These are phyloP conservation scores for Sula dactylatra DNA, from an alignment of 2,113 vertebrate genomes.

Conservation along the genomic window DNA sequence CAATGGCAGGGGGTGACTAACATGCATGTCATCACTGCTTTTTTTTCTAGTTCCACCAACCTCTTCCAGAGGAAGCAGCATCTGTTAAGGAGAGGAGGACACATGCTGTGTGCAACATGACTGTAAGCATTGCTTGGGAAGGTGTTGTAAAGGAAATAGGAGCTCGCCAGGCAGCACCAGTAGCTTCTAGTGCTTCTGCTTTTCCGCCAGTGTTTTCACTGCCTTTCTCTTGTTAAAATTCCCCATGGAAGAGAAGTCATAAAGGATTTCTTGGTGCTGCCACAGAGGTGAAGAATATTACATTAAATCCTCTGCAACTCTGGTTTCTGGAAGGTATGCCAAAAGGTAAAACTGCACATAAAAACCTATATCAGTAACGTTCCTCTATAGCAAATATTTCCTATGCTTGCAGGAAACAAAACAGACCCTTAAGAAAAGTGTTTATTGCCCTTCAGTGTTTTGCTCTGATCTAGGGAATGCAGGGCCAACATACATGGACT, in stretches of 20 bases:
- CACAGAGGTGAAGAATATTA: background rate
- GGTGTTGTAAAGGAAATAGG: background rate
- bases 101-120: background rate
- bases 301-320: background rate
- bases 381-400: background rate
- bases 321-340: background rate
- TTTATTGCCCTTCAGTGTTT: background rate
- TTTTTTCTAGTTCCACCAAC: background rate
- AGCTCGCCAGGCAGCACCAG: background rate
- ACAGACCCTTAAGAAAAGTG: background rate
- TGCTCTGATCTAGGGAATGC: background rate
- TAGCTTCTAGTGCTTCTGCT: background rate
- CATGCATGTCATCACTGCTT: background rate
- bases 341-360: background rate
- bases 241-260: background rate
- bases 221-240: background rate
- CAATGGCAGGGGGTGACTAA: background rate
- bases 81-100: background rate
- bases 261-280: background rate
- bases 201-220: background rate
- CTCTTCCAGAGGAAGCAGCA: background rate
- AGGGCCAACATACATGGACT: rapidly evolving
- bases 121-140: background rate
- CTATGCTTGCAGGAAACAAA: background rate
- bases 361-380: background rate